Base-by-base conservation (phyloP, 2,797 vertebrate genomes). In the Chrosomus eos region DNA sequence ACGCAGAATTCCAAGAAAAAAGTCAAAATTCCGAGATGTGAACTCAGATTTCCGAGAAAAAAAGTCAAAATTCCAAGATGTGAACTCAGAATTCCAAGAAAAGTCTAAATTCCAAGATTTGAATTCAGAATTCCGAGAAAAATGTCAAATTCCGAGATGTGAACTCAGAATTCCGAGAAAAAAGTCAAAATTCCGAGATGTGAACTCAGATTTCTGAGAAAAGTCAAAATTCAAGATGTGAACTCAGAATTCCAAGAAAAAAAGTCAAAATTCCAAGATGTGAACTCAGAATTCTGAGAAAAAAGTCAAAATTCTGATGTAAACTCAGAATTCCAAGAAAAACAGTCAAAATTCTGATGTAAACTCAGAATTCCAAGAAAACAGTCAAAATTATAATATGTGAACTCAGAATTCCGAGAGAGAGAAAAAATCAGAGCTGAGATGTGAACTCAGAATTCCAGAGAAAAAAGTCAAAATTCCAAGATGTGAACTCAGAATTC, bases 121-220 rank as follows among this genome's bases (percentile, higher is more conserved):
- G 1, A 38, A 38, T 7, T 19, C 51, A 11, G 10, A 43, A 43
- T 43, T 43, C 40, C 4, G 14, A 16, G 45, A 5, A 16, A 16
- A 5, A 16, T 5, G 14, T 48, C 14, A 48, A 2, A 45, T 14
- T 45, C 0, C 1, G 3, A 45, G 43, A 51, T 67, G 4, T 21
- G 1, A 23, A 23, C 19, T 5, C 1, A 1, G 5, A 26, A 18
- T 43, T 71, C 11, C 2, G 23, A 45, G 38, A 16, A 14, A 36
- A n/a, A n/a, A 31, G 5, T 43, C 40, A 71, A 3, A 70, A 70
- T 7, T 70, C 0, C 0, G 1, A 70, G 23, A 13, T 7, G 3
- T 3, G 0, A n/a, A n/a, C 2, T 16, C 10, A 23, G 1, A 70
- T 40, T 7, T 28, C 26, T 0, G 13, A 28, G 13, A 1, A n/a